Conservation (phyloP, 1,140 invertebrate species). For the Zaprionus tsacasi region DNA sequence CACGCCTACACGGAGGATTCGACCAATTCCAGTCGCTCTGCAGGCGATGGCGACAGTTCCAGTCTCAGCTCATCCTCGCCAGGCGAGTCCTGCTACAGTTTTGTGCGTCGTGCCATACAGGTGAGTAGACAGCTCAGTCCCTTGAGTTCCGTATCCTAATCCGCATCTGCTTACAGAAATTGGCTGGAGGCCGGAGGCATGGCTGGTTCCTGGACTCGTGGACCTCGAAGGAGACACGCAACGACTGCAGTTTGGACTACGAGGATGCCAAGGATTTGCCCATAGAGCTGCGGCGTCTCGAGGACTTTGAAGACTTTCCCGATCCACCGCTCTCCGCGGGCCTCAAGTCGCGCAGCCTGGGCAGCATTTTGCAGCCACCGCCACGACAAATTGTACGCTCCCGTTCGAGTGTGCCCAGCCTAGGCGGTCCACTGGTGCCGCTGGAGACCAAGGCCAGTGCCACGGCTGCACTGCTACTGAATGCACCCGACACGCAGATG, state of each 20-base stretch:
- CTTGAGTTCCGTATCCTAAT: background rate
- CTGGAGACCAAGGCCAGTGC: slow-evolving; percentile 58
- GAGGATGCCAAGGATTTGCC: slow-evolving; percentile 91
- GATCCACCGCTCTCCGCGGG: slow-evolving; percentile 84
- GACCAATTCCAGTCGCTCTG: slow-evolving; percentile 84
- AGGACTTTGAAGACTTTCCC: slow-evolving; percentile 88
- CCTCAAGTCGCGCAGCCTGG: slow-evolving; percentile 87
- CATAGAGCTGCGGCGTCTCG: slow-evolving; percentile 94
- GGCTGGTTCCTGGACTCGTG: slow-evolving; percentile 93
- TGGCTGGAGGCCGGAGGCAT: slow-evolving; percentile 89
- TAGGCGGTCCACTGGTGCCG: slow-evolving; percentile 84
- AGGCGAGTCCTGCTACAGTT: slow-evolving; percentile 97
- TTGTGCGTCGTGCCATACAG: slow-evolving; percentile 94
- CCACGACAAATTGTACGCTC: slow-evolving; percentile 89
- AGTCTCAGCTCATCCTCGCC: slow-evolving; percentile 95
- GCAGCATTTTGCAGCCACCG: slow-evolving; percentile 91
- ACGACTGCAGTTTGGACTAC: slow-evolving; percentile 86
- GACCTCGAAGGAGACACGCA: slow-evolving; percentile 86
- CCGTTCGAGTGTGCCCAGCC: slow-evolving; percentile 89
- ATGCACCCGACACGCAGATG: slow-evolving; percentile 46
- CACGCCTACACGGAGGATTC: slow-evolving; percentile 88
- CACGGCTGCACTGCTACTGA: slow-evolving; percentile 53
- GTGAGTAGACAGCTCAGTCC: slow-evolving; percentile 74
- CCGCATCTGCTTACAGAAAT: slow-evolving; percentile 85
- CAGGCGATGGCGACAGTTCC: slow-evolving; percentile 86